Base-by-base conservation (phyloP, 2,888 invertebrate species). In the Drosophila conformis region DNA sequence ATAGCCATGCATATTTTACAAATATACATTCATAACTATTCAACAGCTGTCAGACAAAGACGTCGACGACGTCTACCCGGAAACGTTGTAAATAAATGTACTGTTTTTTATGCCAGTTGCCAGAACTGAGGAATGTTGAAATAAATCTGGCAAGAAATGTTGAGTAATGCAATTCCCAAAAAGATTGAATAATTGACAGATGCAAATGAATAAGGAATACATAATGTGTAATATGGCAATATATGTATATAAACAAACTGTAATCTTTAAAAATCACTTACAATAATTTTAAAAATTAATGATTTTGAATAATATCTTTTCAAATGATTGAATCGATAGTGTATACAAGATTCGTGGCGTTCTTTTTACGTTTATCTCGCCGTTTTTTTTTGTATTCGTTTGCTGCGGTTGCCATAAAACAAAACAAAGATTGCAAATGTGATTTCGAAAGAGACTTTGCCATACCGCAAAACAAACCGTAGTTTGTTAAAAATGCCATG, bases 401-500 rank as follows among this genome's bases (percentile, higher is more conserved):
- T 61, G 58, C 60, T 27, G 56, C 31, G 57, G 27, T 77, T 52
- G 49, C 51, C 29, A 46, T 52, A 49, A 71, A 74, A 54, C 53
- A 70, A 40, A 63, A 31, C 35, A 48, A 74, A 63, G 52, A 68
- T 65, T 67, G 49, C 68, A 76, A 69, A 46, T 54, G 56, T 36
- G 13, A 52, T 84, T 68, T 71, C 76, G 63, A 73, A 73, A 69
- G 65, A 63, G 82, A 51, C 65, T 48, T 52, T 46, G 46, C 29
- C 38, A 59, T 15, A 42, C 33, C 11, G 8, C 11, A 82, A 69
- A 63, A 31, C 42, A 73, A 73, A 69, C 46, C 58, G 66, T 73
- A 77, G 62, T 69, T 79, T 63, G 65, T 53, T 70, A 75, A 81
- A 78, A 79, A 77, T 73, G 83, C 77, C 73, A 57, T 36, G 65